phyloP scores from a whole-genome alignment of 92 coral and sea anemone genomes.

The Actinostola sp. region DNA sequence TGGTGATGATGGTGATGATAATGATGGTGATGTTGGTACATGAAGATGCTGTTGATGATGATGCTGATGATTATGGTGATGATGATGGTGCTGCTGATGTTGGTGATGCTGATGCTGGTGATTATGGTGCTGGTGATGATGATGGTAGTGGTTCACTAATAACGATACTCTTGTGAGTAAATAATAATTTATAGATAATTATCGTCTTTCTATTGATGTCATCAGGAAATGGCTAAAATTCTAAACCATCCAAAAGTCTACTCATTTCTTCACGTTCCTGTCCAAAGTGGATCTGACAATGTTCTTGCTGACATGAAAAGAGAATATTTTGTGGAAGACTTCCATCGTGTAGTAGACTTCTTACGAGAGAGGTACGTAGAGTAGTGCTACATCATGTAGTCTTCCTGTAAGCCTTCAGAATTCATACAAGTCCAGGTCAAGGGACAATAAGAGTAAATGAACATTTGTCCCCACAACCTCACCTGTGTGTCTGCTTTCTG shows the following conservation, averaged over 20 bases:
- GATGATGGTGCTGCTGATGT: neutral
- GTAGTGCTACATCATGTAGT: neutral
- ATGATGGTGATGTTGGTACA: neutral
- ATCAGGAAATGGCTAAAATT: constrained; percentile 93
- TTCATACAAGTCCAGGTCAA: neutral
- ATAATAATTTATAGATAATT: no score
- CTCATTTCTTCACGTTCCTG: constrained; percentile 94
- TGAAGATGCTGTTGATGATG: neutral
- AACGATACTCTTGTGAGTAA: no score
- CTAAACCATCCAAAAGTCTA: constrained; percentile 87
- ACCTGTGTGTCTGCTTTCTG: no score
- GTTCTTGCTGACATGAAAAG: constrained; percentile 97
- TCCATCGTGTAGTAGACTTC: constrained; percentile 87
- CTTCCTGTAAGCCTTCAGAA: neutral
- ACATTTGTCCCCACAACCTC: no score
- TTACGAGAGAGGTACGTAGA: constrained; percentile 73
- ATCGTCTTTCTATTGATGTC: neutral
- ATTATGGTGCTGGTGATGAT: no score
- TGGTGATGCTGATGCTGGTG: no score
- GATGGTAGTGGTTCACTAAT: no score
- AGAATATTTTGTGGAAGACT: constrained; percentile 86
- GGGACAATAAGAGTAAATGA: neutral
- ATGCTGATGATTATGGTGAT: neutral
- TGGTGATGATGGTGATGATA: neutral
- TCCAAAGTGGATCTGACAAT: constrained; percentile 93